Base-by-base conservation (phyloP, 2,888 invertebrate genomes). In the Trachelus tabidus region DNA sequence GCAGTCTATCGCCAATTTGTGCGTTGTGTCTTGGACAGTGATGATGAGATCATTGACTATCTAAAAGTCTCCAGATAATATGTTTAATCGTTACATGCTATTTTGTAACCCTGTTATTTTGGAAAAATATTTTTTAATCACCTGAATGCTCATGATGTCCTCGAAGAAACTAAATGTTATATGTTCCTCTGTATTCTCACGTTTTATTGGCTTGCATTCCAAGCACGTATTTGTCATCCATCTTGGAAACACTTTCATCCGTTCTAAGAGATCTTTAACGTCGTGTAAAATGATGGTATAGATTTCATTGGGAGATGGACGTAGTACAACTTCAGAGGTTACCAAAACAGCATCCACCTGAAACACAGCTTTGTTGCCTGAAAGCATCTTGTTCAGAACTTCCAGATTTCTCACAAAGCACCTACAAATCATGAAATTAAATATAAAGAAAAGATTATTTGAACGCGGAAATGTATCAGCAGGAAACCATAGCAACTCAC, bases 201-300 rank as follows among this genome's bases (percentile, higher is more conserved):
- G 91, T 83, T 92, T 92, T 82, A 95, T 94, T 0, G 95, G 94
- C 1, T 94, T 93, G 80, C 96, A 96, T 69, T 95, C 94, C 0
- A 96, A 88, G 86, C 98, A 98, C 0, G 96, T 96, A 15, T 95
- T 95, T 85, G 94, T 93, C 96, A 97, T 96, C 98, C 98, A 98
- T 12, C 98, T 94, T 0, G 96, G 94, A 87, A 98, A 96, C 0
- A 93, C 91, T 85, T 95, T 96, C 11, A 97, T 90, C 94, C 96
- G 94, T 81, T 95, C 95, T 1, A 97, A 92, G 87, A 96, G 95
- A 89, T 97, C 96, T 85, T 95, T 95, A 30, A 96, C 93, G 84
- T 95, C 94, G 84, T 95, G 94, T 23, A 96, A 92, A 30, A 97
- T 94, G 37, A 96, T 95, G 82, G 95, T 96, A 89, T 96, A 96